A percentile compares a stretch with the other conserved stretches of the same genome.
phyloP scores from a whole-genome alignment of 2,113 vertebrate species.

The Eulacestoma nigropectus region DNA sequence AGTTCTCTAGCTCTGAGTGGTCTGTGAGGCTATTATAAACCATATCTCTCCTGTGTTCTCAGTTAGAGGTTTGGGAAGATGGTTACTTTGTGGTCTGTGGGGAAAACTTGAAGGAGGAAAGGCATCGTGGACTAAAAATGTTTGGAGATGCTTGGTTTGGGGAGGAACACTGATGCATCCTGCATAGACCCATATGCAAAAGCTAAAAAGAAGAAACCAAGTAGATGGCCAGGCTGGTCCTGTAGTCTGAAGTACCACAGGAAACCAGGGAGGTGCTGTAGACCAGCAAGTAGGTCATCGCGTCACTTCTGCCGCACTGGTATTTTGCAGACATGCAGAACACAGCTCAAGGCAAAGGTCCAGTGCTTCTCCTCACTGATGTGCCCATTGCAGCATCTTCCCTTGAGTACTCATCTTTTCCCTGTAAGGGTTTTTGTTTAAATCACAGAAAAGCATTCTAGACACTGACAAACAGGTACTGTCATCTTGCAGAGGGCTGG shows the following conservation, averaged over 20 bases:
- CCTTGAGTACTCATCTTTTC: not conserved
- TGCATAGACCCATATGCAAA: not conserved
- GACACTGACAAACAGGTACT: not conserved
- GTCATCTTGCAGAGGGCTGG: not conserved
- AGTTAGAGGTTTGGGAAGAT: not conserved
- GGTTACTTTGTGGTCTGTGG: not conserved
- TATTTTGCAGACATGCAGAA: not conserved
- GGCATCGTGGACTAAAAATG: not conserved
- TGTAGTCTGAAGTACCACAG: not conserved
- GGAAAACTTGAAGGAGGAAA: not conserved
- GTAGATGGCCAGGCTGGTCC: not conserved
- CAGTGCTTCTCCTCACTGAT: not conserved
- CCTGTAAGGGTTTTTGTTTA: not conserved
- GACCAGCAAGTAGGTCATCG: not conserved
- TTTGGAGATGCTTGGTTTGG: not conserved
- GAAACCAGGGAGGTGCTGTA: not conserved
- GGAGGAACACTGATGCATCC: not conserved
- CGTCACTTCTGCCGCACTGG: not conserved
- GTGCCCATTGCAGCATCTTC: not conserved
- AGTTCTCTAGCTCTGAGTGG: not conserved
- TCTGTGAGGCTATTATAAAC: not conserved
- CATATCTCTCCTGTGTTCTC: not conserved
- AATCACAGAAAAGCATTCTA: not conserved
- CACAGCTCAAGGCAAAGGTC: not conserved
- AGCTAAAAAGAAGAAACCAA: not conserved